Base-by-base conservation (phyloP, 1,140 invertebrate species). In the Saccostrea echinata region DNA sequence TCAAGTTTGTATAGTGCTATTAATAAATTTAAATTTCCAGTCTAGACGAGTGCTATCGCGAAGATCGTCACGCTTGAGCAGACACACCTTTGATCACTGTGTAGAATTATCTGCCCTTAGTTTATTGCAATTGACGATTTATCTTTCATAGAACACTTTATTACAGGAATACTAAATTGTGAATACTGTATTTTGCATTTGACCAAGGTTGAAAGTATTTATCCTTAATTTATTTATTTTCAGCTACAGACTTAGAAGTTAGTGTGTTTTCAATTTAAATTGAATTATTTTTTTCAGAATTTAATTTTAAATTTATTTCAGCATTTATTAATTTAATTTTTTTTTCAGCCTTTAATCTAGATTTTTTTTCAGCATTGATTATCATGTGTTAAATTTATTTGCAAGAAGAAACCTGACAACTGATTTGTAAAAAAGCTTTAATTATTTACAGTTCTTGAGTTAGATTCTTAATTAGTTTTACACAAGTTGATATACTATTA, bases 41-140 rank as follows among this genome's bases (percentile, higher is more conserved):
- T n/a, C 12, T 55, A n/a, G 64, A 68, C n/a, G 33, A 82, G 30
- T 82, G 80, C 80, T 82, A 30, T 43, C 80, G 3, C 12, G 51
- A 82, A 82, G 21, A 35, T 52, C 80, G 80, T 82, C 80, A 43
- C 80, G 80, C 80, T 51, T 82, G 80, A 82, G 11, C 33, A n/a
- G 21, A 52, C 80, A 55, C 53, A 13, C 33, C 35, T 21, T 51
- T 35, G 21, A 82, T 82, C 27, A 18, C 3, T 82, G n/a, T n/a
- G n/a, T n/a, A n/a, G n/a, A n/a, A n/a, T n/a, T n/a, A n/a, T n/a
- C n/a, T n/a, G n/a, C n/a, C n/a, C n/a, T n/a, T n/a, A n/a, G n/a
- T n/a, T n/a, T n/a, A n/a, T n/a, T n/a, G n/a, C n/a, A n/a, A n/a
- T n/a, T n/a, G n/a, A n/a, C n/a, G n/a, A n/a, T n/a, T n/a, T n/a